These are phyloP conservation scores for Eunapius fragilis DNA, from an alignment of 37 sponge, comb jelly and placozoan species.

Conservation along the genomic window DNA sequence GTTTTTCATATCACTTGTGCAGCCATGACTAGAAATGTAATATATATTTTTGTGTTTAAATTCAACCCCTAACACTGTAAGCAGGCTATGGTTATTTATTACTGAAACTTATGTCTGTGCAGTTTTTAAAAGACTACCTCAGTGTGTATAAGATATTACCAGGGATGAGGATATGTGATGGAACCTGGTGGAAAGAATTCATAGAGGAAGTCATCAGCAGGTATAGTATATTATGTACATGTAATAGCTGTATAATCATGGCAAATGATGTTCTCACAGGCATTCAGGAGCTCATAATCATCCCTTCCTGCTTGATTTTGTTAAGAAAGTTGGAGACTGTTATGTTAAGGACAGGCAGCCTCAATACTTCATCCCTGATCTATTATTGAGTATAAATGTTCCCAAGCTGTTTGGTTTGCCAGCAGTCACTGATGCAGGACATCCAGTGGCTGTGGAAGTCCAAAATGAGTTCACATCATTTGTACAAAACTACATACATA, in stretches of 20 bases:
- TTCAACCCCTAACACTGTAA: too few relatives aligned
- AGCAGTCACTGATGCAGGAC: too few relatives aligned
- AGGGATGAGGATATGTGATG: slow-evolving; percentile 42
- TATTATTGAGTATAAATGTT: slow-evolving; percentile 46
- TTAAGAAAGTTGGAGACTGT: slow-evolving; percentile 3
- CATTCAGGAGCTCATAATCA: slow-evolving; percentile 26
- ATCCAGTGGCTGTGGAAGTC: too few relatives aligned
- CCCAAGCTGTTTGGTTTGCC: slow-evolving; percentile 22
- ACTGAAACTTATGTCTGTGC: too few relatives aligned
- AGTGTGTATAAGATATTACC: slow-evolving; percentile 13
- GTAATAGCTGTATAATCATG: too few relatives aligned
- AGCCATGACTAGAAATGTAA: too few relatives aligned
- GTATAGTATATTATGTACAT: too few relatives aligned
- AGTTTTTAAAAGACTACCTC: slow-evolving; percentile 50
- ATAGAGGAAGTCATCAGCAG: slow-evolving; percentile 20
- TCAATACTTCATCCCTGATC: slow-evolving; percentile 31
- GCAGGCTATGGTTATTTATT: too few relatives aligned
- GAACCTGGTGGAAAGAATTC: slow-evolving; percentile 52
- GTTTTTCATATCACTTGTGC: too few relatives aligned
- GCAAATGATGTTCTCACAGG: background rate
- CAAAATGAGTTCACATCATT: slow-evolving; percentile 12
- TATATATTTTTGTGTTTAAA: too few relatives aligned
- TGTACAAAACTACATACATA: slow-evolving; percentile 41
- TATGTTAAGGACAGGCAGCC: slow-evolving; percentile 22
- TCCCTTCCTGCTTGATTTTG: slow-evolving; percentile 35